Evolutionary conservation across 2,888 invertebrate species (phyloP).

Genomic region (Ophioninae sp.): DNA sequence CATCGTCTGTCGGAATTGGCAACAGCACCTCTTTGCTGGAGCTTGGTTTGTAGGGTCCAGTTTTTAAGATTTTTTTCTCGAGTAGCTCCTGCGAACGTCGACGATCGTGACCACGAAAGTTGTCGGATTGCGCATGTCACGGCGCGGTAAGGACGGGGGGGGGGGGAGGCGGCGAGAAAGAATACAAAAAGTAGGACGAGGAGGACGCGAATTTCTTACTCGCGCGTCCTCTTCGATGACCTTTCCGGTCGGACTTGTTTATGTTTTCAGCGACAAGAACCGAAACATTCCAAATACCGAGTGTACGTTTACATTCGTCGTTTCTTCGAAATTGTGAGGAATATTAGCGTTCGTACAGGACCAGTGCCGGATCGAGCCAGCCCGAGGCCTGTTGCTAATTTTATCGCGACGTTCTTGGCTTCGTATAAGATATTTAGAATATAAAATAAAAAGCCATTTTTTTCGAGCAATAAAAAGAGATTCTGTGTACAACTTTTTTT

Average conservation of each 20-base stretch:
- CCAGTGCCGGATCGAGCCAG: too few relatives aligned
- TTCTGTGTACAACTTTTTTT: too few relatives aligned
- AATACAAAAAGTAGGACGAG: constrained; percentile 17
- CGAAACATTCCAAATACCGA: constrained; percentile 34
- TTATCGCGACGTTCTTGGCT: too few relatives aligned
- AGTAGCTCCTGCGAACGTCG: constrained; percentile 78
- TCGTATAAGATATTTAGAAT: too few relatives aligned
- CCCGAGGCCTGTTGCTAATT: too few relatives aligned
- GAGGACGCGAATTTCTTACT: constrained; percentile 41
- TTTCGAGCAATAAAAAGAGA: too few relatives aligned
- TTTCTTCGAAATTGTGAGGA: too few relatives aligned
- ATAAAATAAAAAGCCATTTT: too few relatives aligned
- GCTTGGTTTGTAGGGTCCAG: constrained; percentile 83
- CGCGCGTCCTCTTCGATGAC: constrained; percentile 65
- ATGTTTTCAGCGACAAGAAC: constrained; percentile 57
- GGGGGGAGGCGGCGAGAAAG: background rate
- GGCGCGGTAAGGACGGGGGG: too few relatives aligned
- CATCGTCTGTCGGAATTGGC: constrained; percentile 75
- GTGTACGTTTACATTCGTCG: too few relatives aligned
- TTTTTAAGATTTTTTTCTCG: constrained; percentile 81
- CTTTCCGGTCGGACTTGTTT: constrained; percentile 62
- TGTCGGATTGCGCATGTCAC: background rate
- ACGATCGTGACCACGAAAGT: background rate
- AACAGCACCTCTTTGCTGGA: constrained; percentile 79
- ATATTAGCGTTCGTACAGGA: too few relatives aligned